Evolutionary conservation across 2,888 invertebrate genomes (phyloP).

Genomic region (Pimpla rufipes): DNA sequence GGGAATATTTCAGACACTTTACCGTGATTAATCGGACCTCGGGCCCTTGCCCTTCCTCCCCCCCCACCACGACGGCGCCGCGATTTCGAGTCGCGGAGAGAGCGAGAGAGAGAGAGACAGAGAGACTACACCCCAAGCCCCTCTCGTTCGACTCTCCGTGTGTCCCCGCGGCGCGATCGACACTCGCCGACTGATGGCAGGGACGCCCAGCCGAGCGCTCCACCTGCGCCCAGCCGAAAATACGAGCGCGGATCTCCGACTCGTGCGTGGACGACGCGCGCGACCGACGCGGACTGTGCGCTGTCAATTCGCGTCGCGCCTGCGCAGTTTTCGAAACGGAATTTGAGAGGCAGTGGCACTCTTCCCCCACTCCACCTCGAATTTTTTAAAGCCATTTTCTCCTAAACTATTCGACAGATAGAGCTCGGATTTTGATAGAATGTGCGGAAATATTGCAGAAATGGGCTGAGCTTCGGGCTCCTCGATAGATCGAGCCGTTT

Average conservation of each 20-base stretch:
- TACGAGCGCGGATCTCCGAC: slow-evolving; percentile 32
- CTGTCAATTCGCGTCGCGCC: slow-evolving; percentile 40
- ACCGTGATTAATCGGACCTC: slow-evolving; percentile 29
- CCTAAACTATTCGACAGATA: too few relatives aligned
- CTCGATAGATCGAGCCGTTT: too few relatives aligned
- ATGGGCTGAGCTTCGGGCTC: too few relatives aligned
- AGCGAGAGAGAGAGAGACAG: too few relatives aligned
- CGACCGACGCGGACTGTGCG: not conserved
- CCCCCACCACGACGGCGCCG: not conserved
- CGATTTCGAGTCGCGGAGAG: not conserved
- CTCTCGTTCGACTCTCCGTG: slow-evolving; percentile 23
- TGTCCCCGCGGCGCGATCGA: slow-evolving; percentile 52
- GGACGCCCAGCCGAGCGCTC: slow-evolving; percentile 20
- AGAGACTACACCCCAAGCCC: slow-evolving; percentile 24
- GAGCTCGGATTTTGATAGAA: too few relatives aligned
- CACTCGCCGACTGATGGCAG: slow-evolving; percentile 62
- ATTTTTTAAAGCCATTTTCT: too few relatives aligned
- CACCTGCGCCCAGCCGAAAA: slow-evolving; percentile 45
- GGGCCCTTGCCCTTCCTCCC: slow-evolving; percentile 23
- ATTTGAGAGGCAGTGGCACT: too few relatives aligned
- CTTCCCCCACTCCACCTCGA: too few relatives aligned
- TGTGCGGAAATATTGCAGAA: too few relatives aligned
- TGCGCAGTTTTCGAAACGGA: slow-evolving; percentile 36
- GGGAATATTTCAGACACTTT: slow-evolving; percentile 11
- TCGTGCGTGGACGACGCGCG: not conserved